Evolutionary conservation across 2,113 vertebrate genomes (phyloP), one percentile per base, ranked within the genome.

Genomic region (Seriola aureovittata): DNA sequence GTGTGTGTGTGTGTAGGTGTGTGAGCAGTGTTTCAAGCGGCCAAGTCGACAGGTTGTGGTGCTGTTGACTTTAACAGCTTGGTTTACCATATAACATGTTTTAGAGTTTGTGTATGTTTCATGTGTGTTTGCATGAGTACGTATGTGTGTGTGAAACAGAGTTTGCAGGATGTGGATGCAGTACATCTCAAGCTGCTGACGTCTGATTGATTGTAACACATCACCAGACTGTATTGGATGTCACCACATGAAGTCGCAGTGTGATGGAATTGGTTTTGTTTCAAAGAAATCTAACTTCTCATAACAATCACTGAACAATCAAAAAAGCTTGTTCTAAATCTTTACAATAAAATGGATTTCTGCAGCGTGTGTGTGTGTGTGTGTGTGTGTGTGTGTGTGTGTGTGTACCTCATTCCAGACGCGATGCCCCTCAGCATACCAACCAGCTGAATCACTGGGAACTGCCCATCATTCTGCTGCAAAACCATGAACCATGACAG

Each of bases 391-490:
- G 72, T 65, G 34, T 76, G 62, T 80, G 66, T 71, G 77, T 78
- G 71, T 72, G 29, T 71, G 16, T 86, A 94, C 94, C 98, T 99
- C 98, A 99, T 99, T 42, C 98, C 98, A 0, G 98, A 97, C 0
- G 97, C 97, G 0, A 99, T 99, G 57, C 98, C 98, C 78, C 98
- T 93, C 90, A 99, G 94, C 97, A 99, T 99, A 3, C 98, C 98
- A 88, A 99, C 96, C 91, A 99, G 95, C 95, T 99, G 98, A 93
- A 99, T 99, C 75, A 98, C 96, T 0, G 97, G 97, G 92, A 99
- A 99, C 95, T 99, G 98, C 21, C 98, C 98, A 0, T 99, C 98
- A 0, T 99, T 98, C 96, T 99, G 97, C 98, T 99, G 95, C 29
- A 92, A 77, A 88, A 82, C 55, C 70, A 85, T 3, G 11, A 87